Evolutionary conservation across 1,140 invertebrate species (phyloP).

Genomic region (Leptinotarsa texana): DNA sequence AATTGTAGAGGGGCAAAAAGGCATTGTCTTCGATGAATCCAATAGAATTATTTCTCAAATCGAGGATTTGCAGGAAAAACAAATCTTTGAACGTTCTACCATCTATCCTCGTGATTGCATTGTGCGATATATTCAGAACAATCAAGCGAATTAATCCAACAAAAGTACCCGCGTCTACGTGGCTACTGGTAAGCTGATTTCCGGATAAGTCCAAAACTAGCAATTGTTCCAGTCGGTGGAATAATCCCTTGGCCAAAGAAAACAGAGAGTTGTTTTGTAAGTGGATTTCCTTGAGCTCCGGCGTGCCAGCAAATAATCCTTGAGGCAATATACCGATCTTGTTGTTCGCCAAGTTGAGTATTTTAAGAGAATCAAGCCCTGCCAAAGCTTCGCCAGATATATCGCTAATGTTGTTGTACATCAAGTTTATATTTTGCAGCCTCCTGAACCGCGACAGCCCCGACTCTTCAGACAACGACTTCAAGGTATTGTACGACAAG

Average conservation of each 20-base stretch:
- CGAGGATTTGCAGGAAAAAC: conserved; percentile 83
- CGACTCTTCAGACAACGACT: conserved; percentile 70
- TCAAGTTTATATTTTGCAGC: conserved; percentile 75
- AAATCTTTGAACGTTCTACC: conserved; percentile 85
- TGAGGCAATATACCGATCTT: conserved; percentile 76
- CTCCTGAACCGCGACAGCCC: conserved; percentile 72
- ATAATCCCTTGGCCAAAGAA: conserved; percentile 78
- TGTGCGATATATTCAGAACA: conserved; percentile 83
- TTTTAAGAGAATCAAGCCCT: conserved; percentile 72
- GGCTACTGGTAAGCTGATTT: conserved; percentile 82
- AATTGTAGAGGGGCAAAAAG: conserved; percentile 82
- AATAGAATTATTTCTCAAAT: conserved; percentile 85
- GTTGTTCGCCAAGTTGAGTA: conserved; percentile 85
- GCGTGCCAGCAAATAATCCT: conserved; percentile 74
- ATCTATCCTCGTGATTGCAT: conserved; percentile 79
- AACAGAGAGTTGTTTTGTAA: conserved; percentile 79
- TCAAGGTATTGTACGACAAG: conserved; percentile 77
- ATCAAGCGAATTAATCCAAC: conserved; percentile 81
- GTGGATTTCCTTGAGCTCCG: conserved; percentile 81
- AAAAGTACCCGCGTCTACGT: conserved; percentile 81
- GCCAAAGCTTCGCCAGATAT: conserved; percentile 76
- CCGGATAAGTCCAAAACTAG: conserved; percentile 83
- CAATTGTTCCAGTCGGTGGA: conserved; percentile 81
- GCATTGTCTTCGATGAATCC: conserved; percentile 84
- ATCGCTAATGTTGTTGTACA: conserved; percentile 82